Evolutionary conservation across 2,888 invertebrate species (phyloP), one percentile per base, ranked within the genome.

Genomic region (Halictus quadricinctus): DNA sequence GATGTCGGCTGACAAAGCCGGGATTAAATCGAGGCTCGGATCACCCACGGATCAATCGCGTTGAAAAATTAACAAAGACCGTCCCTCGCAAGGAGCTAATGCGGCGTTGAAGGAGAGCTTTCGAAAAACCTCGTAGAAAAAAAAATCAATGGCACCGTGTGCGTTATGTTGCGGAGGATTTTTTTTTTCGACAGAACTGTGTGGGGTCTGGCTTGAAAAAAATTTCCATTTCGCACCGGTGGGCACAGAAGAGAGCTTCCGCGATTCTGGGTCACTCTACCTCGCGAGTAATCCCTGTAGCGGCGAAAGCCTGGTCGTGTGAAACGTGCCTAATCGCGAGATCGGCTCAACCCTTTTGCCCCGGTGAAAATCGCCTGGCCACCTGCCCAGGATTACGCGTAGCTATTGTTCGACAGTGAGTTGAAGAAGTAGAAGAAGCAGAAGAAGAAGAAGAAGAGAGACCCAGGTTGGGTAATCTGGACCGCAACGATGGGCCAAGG

Each of bases 271-370:
- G 87, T 87, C 87, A 86, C 76, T 74, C 73, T 58, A 36, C 60
- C 74, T 72, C 64, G 73, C 66, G 66, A 13, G 72, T 80, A 83
- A 87, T 87, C 83, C 86, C 72, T 48, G 46, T 74, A 72, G 25
- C 77, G 75, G 79, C 69, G 76, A 79, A 78, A 78, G 78, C 72
- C 72, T 60, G 78, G 81, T 60, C 81, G 85, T 84, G 86, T 81
- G 91, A 87, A 87, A 82, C 87, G 88, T 88, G 88, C 76, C 85
- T 88, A 90, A 90, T 91, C 90, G 86, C 82, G 84, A 91, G 88
- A 89, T 91, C 89, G 84, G 86, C 84, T 85, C 84, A 89, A 91
- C 90, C 90, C 90, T 90, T 90, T 87, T 54, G 84, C 74, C 81
- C 72, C 85, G 80, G 58, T 82, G 82, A 84, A 84, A 89, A 87